Percentiles rank a stretch among this genome's conserved stretches.
Evolutionary conservation across 2,113 vertebrate genomes (phyloP).

Genomic region (Eupsittula cactorum): DNA sequence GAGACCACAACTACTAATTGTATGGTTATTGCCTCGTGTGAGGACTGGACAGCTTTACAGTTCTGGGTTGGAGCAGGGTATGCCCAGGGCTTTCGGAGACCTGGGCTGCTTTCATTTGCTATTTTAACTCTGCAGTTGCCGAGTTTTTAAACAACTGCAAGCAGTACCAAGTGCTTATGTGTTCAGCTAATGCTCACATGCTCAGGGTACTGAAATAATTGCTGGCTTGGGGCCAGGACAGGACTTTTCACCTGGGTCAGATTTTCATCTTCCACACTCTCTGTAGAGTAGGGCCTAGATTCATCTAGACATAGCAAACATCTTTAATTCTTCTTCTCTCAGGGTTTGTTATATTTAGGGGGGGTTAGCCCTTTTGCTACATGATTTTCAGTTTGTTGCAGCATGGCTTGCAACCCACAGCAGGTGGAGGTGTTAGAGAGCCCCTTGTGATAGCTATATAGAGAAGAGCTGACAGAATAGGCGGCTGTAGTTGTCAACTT

Average conservation of each 20-base stretch:
- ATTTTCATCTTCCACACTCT: neutral
- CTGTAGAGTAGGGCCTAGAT: neutral
- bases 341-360: neutral
- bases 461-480: neutral
- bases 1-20: neutral
- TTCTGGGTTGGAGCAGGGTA: neutral
- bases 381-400: neutral
- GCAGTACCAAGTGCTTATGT: neutral
- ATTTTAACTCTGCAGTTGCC: neutral
- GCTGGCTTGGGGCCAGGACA: neutral
- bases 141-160: neutral
- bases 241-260: neutral
- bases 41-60: neutral
- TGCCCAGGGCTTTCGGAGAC: neutral
- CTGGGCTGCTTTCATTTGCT: neutral
- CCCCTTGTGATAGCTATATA: neutral
- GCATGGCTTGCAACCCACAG: neutral
- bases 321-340: neutral
- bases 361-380: neutral
- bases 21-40: neutral
- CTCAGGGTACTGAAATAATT: neutral
- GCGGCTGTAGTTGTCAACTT: neutral
- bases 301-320: neutral
- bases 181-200: neutral
- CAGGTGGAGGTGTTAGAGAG: neutral